Percentiles rank a stretch among this genome's conserved stretches.
phyloP scores from a whole-genome alignment of 2,113 vertebrate species.

The Myotis lucifugus region DNA sequence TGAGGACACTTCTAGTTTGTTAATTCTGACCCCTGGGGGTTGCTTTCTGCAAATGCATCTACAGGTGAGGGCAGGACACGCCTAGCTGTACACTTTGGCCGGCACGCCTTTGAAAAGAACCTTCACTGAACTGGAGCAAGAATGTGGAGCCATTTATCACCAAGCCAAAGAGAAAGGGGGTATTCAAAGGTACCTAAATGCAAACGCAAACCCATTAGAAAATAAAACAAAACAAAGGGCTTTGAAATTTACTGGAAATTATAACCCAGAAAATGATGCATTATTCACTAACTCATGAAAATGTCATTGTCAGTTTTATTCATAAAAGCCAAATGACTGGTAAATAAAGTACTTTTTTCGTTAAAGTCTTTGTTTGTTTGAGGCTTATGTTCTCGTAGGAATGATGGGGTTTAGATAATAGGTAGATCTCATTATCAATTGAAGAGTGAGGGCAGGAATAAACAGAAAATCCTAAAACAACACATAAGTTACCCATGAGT shows the following conservation, averaged over 20 bases:
- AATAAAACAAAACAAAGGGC: neutral
- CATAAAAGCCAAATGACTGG: neutral
- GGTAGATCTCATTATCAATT: neutral
- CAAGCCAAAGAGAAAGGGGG: neutral
- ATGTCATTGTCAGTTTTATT: neutral
- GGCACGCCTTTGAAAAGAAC: neutral
- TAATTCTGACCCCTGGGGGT: conserved; percentile 62
- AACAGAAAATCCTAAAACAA: neutral
- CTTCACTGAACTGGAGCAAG: neutral
- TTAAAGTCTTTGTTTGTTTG: neutral
- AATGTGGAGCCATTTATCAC: neutral
- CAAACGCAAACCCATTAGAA: conserved; percentile 38
- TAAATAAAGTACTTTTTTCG: neutral
- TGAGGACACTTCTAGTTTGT: conserved; percentile 33
- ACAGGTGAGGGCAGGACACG: fast-evolving
- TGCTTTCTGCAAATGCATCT: conserved; percentile 45
- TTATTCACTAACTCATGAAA: conserved; percentile 31
- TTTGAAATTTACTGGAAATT: conserved; percentile 36
- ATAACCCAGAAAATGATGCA: conserved; percentile 26
- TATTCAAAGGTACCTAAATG: neutral
- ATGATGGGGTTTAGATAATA: neutral
- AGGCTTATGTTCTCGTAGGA: neutral
- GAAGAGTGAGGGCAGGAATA: neutral
- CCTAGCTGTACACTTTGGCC: neutral
- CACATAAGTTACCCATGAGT: neutral